A percentile compares a stretch with the other conserved stretches of the same genome.
Conservation (phyloP, 2,113 vertebrate genomes). For the Trachemys scripta region DNA sequence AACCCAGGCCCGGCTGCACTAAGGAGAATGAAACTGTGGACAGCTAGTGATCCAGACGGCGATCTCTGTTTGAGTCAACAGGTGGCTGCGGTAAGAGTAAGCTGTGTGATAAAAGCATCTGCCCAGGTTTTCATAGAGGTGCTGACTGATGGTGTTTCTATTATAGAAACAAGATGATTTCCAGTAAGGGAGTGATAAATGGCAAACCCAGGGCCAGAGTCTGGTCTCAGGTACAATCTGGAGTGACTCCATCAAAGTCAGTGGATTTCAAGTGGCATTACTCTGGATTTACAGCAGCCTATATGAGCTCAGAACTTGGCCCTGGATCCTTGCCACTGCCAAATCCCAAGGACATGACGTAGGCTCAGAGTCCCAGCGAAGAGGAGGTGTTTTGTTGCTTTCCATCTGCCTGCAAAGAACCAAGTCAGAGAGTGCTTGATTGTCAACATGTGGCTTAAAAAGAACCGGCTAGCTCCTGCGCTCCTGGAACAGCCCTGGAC, state of each 20-base stretch:
- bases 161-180: background rate
- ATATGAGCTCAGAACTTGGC: background rate
- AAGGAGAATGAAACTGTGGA: background rate
- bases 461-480: background rate
- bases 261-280: background rate
- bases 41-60: background rate
- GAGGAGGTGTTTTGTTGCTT: background rate
- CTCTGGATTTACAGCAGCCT: background rate
- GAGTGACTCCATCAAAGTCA: background rate
- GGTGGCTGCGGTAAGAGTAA: background rate
- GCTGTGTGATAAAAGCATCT: background rate
- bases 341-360: conserved; percentile 22
- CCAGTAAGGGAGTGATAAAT: rapidly evolving
- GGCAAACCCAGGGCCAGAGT: background rate
- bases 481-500: background rate
- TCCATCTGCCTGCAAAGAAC: background rate
- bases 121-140: background rate
- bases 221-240: rapidly evolving
- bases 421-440: rapidly evolving
- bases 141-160: background rate
- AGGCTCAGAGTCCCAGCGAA: background rate
- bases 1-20: background rate
- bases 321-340: background rate
- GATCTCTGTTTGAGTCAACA: background rate
- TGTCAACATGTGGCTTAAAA: background rate